These are phyloP conservation scores for Argya squamiceps DNA, from an alignment of 2,797 vertebrate genomes.

Conservation along the genomic window DNA sequence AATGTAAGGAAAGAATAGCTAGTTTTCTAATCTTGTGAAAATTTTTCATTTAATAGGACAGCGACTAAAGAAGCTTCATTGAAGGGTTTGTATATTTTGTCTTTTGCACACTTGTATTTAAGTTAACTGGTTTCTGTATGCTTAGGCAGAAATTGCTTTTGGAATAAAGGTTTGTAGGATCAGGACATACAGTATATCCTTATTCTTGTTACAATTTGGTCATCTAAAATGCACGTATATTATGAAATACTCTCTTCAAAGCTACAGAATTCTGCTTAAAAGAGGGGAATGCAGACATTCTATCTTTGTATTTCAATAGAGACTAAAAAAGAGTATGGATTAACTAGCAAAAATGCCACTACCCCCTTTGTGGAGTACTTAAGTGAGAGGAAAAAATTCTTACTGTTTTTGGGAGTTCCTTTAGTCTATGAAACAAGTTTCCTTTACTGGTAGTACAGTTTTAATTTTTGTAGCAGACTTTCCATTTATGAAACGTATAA, in stretches of 20 bases:
- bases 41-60: not conserved
- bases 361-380: not conserved
- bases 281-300: not conserved
- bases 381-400: not conserved
- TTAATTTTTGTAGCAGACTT: not conserved
- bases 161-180: not conserved
- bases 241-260: not conserved
- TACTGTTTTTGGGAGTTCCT: not conserved
- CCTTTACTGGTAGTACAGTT: not conserved
- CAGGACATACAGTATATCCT: not conserved
- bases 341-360: conserved; percentile 6
- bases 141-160: not conserved
- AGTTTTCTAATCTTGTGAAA: not conserved
- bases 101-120: not conserved
- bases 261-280: not conserved
- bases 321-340: not conserved
- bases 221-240: not conserved
- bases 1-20: not conserved
- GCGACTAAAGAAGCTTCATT: not conserved
- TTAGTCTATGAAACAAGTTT: not conserved
- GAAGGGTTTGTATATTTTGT: not conserved
- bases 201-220: not conserved
- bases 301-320: not conserved
- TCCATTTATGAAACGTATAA: not conserved
- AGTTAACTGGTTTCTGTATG: not conserved